Base-by-base conservation (phyloP, 30 jellyfish, hydroid and myxozoan genomes). In the Chrysaora quinquecirrha region DNA sequence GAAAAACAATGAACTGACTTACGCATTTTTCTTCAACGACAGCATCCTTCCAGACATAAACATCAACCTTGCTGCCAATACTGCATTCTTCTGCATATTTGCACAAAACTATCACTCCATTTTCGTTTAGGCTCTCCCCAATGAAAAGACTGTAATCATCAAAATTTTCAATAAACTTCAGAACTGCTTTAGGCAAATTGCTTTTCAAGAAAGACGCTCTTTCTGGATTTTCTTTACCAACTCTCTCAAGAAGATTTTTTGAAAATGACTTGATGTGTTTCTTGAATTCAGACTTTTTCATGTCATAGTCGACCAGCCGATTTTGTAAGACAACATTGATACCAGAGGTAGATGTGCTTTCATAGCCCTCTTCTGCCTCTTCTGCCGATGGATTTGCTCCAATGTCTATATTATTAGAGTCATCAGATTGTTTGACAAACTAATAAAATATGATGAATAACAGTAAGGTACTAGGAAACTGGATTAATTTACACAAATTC, bases 301-400 rank as follows among this genome's bases (percentile, higher is more conserved):
- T 49, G 2, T 22, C 24, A 7, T 49, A 7, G 12, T 80, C 83
- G 2, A 46, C 77, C 1, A 80, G 90, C 27, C 90, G 75, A 25
- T 80, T 69, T 0, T 65, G 30, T 30, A 80, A 52, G 38, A 25
- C 52, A 46, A 80, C 84, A 34, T 80, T 76, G 27, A 80, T 54
- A 12, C 90, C 90, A 20, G 83, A 27, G 49, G 84, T 25, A 12
- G 48, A 49, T 9, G 4, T 19, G 1, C 69, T 47, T n/a, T 65
- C 76, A 24, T 62, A 30, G 2, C 33, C 90, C 66, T 80, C 90
- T 0, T 34, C 77, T 9, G 32, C 83, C 58, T 80, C 90, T 31
- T 80, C 90, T 43, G 83, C 90, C 27, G 90, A 80, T 11, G 90
- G 90, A 68, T 80, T 80, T 27, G 78, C 90, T 9, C 90, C 90